These are phyloP conservation scores for Philotrypesis tridentata DNA, from an alignment of 1,140 invertebrate species.

Conservation along the genomic window DNA sequence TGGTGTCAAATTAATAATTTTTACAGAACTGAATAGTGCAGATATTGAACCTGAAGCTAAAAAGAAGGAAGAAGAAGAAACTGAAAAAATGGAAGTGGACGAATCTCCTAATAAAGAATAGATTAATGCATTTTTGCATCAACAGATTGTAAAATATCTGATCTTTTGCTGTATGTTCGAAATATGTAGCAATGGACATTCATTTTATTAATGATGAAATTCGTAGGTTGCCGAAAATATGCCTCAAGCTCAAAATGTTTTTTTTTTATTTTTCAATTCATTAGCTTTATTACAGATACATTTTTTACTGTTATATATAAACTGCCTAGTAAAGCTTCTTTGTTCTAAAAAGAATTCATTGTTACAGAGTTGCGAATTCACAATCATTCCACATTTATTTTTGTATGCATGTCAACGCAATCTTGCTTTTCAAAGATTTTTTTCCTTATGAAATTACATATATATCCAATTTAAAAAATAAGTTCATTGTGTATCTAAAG, in stretches of 20 bases:
- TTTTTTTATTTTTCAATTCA: background rate
- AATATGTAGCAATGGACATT: conserved; percentile 2
- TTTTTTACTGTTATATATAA: conserved; percentile 12
- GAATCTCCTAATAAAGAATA: conserved; percentile 36
- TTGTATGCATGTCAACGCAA: background rate
- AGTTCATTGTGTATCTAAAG: background rate
- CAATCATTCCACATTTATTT: conserved; percentile 33
- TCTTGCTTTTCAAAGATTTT: background rate
- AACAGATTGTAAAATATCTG: background rate
- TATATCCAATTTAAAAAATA: background rate
- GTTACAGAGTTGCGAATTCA: background rate
- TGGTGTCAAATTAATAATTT: conserved; percentile 2
- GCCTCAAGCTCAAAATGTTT: background rate
- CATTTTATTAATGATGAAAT: background rate
- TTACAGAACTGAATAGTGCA: conserved; percentile 16
- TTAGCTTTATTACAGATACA: background rate
- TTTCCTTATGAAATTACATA: background rate
- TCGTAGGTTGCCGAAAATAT: background rate
- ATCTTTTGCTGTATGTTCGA: conserved; percentile 19
- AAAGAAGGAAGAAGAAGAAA: conserved; percentile 23
- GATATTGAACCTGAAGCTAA: conserved; percentile 9
- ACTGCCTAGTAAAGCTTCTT: conserved; percentile 11
- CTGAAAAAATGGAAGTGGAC: conserved; percentile 46
- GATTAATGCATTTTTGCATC: conserved; percentile 8
- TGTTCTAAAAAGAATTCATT: conserved; percentile 23